phyloP scores from a whole-genome alignment of 2,888 invertebrate genomes.

The Gasteruption jaculator region DNA sequence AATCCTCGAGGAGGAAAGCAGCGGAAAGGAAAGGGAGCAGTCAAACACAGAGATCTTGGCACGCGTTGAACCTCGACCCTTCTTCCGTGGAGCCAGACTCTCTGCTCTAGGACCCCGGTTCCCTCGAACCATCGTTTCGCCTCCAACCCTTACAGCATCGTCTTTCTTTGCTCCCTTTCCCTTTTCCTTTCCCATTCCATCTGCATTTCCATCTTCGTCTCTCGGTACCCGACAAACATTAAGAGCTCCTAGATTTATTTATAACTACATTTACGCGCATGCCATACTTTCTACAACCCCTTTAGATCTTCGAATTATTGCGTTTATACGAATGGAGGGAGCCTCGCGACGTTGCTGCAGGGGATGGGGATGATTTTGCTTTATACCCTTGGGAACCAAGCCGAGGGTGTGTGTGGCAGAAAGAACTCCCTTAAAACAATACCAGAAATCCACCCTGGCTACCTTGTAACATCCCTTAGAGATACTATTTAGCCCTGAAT shows the following conservation, averaged over 20 bases:
- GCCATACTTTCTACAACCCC: slow-evolving; percentile 36
- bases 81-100: slow-evolving; percentile 5
- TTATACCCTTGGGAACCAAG: no score
- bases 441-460: no score
- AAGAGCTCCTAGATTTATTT: slow-evolving; percentile 53
- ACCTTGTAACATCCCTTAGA: no score
- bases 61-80: slow-evolving; percentile 22
- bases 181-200: slow-evolving; percentile 10
- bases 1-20: slow-evolving; percentile 12
- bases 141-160: slow-evolving; percentile 1
- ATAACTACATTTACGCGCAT: slow-evolving; percentile 53
- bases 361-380: no score
- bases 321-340: slow-evolving; percentile 37
- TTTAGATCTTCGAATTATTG: slow-evolving; percentile 43
- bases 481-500: no score
- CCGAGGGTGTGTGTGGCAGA: no score
- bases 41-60: slow-evolving; percentile 23
- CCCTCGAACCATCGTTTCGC: slow-evolving; percentile 10
- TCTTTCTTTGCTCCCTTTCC: slow-evolving; percentile 3
- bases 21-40: slow-evolving; percentile 20
- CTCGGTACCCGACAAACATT: slow-evolving; percentile 39
- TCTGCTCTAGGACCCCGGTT: slow-evolving; percentile 14
- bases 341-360: slow-evolving; percentile 21
- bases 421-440: no score
- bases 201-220: slow-evolving; percentile 22